A percentile compares a stretch with the other conserved stretches of the same genome.
These are phyloP conservation scores for Micronycteris hirsuta DNA, from an alignment of 2,113 vertebrate genomes.

Conservation along the genomic window DNA sequence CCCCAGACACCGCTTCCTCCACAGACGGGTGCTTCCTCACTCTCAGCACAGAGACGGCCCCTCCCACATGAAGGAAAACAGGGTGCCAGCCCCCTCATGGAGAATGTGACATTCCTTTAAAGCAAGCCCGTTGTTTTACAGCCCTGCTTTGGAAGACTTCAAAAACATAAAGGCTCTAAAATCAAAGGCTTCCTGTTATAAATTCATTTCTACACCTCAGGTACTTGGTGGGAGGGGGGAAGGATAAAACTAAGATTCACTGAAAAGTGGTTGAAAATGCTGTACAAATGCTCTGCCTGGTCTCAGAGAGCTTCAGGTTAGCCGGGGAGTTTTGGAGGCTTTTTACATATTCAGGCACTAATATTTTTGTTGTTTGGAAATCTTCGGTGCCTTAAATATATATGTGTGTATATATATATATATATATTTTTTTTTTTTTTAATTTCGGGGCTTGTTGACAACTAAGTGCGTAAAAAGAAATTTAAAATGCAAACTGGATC, in stretches of 20 bases:
- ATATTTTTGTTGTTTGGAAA: neutral
- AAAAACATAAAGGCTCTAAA: slow-evolving; percentile 71
- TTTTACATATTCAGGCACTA: neutral
- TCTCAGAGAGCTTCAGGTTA: fast-evolving
- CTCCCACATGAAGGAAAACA: neutral
- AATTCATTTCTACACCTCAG: slow-evolving; percentile 78
- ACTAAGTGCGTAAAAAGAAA: neutral
- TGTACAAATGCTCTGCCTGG: slow-evolving; percentile 11
- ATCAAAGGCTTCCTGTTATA: slow-evolving; percentile 88
- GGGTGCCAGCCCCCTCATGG: neutral
- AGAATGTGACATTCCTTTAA: slow-evolving; percentile 11
- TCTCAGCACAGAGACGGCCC: neutral
- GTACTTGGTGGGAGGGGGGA: slow-evolving; percentile 53
- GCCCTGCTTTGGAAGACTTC: slow-evolving; percentile 42
- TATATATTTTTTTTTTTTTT: too few species aligned
- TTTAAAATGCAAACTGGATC: neutral
- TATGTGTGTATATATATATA: too few species aligned
- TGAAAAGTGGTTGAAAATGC: slow-evolving; percentile 50
- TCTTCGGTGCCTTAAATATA: neutral
- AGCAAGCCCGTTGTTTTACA: neutral
- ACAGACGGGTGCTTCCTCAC: neutral
- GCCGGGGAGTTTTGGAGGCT: neutral
- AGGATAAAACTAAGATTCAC: slow-evolving; percentile 70
- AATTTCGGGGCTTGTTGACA: neutral
- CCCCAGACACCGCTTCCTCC: neutral